phyloP scores from a whole-genome alignment of 2,113 vertebrate genomes.

The Ptilonorhynchus violaceus region DNA sequence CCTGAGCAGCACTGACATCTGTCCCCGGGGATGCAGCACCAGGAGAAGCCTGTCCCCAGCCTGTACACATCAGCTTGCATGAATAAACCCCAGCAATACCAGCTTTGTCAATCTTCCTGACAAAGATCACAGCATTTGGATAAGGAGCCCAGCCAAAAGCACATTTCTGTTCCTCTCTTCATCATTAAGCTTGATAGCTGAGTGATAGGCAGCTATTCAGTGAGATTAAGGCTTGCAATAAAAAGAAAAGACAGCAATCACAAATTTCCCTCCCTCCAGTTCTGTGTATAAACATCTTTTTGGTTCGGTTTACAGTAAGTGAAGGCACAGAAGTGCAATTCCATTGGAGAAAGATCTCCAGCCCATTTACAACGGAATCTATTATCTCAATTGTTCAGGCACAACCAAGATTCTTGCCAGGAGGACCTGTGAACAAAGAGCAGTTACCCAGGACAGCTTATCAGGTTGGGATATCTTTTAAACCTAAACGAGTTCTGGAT shows the following conservation, averaged over 20 bases:
- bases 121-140: constrained; percentile 44
- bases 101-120: constrained; percentile 26
- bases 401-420: not conserved
- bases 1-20: constrained; percentile 18
- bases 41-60: not conserved
- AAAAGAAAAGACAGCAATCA: not conserved
- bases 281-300: not conserved
- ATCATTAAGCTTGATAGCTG: constrained; percentile 43
- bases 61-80: not conserved
- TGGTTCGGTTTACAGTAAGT: not conserved
- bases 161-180: constrained; percentile 28
- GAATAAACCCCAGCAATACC: constrained; percentile 25
- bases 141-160: constrained; percentile 16
- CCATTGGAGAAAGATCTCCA: not conserved
- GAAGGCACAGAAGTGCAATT: not conserved
- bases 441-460: not conserved
- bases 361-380: not conserved
- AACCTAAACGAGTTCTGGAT: not conserved
- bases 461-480: not conserved
- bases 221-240: not conserved
- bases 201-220: constrained; percentile 33
- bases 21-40: not conserved
- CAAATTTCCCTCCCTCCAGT: not conserved
- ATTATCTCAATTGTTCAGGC: not conserved
- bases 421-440: not conserved